Conservation (phyloP, 2,797 vertebrate species). For the Chaetodon trifasciatus region DNA sequence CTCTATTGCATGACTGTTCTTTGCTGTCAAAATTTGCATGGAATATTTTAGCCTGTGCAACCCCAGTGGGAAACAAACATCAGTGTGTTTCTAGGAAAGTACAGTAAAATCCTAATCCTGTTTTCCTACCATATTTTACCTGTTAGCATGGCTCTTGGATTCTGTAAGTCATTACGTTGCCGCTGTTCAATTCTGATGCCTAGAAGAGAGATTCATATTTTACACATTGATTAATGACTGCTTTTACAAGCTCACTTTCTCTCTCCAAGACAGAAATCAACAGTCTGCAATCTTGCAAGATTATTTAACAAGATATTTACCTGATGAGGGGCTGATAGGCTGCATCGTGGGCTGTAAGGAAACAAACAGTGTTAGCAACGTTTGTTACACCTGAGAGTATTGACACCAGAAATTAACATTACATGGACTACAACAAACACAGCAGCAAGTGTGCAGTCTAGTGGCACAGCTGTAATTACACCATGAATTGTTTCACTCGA, state of each 20-base stretch:
- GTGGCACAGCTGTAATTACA: background rate
- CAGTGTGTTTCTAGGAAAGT: background rate
- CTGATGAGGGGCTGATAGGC: background rate
- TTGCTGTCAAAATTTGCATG: background rate
- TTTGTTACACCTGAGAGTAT: background rate
- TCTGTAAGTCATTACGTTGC: rapidly evolving
- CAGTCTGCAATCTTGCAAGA: background rate
- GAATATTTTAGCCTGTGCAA: background rate
- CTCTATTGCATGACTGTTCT: background rate
- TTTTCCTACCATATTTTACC: constrained; percentile 42
- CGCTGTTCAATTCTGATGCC: background rate
- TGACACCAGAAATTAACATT: background rate
- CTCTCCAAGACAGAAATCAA: background rate
- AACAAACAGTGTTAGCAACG: constrained; percentile 13
- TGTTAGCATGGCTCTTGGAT: constrained; percentile 68
- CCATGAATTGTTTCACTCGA: background rate
- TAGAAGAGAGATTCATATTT: constrained; percentile 13
- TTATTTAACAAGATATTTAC: constrained; percentile 25
- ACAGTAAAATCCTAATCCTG: background rate
- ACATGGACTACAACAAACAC: background rate
- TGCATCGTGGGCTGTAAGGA: background rate
- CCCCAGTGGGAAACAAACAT: background rate
- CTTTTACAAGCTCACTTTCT: background rate
- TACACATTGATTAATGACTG: background rate
- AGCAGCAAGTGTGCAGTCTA: background rate